Evolutionary conservation across 2,888 invertebrate genomes (phyloP), one percentile per base, ranked within the genome.

Genomic region (Tinea semifulvella): DNA sequence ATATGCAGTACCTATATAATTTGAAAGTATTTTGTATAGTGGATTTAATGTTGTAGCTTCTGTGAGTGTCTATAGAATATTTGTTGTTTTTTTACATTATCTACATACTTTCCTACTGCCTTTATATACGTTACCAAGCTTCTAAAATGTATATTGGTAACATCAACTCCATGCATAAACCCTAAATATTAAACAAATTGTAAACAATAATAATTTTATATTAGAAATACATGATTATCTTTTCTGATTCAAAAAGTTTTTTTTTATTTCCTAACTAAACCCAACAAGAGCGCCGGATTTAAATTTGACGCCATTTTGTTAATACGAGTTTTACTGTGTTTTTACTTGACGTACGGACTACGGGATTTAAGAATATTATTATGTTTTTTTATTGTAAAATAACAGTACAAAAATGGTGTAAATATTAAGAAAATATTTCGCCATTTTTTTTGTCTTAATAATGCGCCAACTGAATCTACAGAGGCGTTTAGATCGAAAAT

Each of bases 61-160:
- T 31, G 31, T 31, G 14, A 31, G 31, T 31, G 31, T 31, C 31
- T 31, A 27, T 27, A 31, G 31, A 14, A 31, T 27, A 31, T 31
- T 31, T 31, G 31, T 31, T 31, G 31, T n/a, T 27, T 31, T 31
- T 31, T 31, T 31, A 31, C 31, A 13, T 31, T 14, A 31, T 31
- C 31, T 13, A 31, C 11, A 31, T 4, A 27, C n/a, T n/a, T n/a
- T n/a, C n/a, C n/a, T n/a, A n/a, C n/a, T n/a, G n/a, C n/a, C n/a
- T n/a, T n/a, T n/a, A n/a, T n/a, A n/a, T n/a, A 14, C 14, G 31
- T 31, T 31, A 31, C 31, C 14, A 7, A 14, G 14, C 5, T 31
- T 14, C 13, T 13, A n/a, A n/a, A n/a, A n/a, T n/a, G 13, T 6
- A 31, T 31, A 31, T 27, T 27, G 27, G n/a, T 31, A n/a, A 31